Conservation (phyloP, 1,140 invertebrate genomes). For the Hylaeus anthracinus region DNA sequence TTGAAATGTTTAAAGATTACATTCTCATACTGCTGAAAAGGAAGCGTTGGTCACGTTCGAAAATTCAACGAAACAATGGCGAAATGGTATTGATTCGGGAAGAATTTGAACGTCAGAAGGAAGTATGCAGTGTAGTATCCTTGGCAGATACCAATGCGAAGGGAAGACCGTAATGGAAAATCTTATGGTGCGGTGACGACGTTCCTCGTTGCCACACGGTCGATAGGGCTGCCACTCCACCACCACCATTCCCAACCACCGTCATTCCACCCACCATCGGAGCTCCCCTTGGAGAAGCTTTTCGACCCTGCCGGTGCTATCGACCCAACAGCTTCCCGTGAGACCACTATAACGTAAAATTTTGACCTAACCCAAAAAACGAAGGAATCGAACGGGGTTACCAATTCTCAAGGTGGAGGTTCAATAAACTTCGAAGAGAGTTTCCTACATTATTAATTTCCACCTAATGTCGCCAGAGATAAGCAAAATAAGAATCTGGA, state of each 20-base stretch:
- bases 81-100: conserved; percentile 20
- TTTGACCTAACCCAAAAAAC: conserved; percentile 40
- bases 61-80: background rate
- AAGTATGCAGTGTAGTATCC: conserved; percentile 28
- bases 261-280: conserved; percentile 45
- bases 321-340: conserved; percentile 68
- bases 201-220: conserved; percentile 64
- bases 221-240: conserved; percentile 64
- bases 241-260: conserved; percentile 42
- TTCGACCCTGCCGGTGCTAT: conserved; percentile 62
- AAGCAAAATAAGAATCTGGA: no score
- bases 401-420: no score
- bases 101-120: conserved; percentile 14
- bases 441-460: no score
- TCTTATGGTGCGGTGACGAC: conserved; percentile 65
- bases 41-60: background rate
- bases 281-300: conserved; percentile 59
- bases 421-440: no score
- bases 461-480: no score
- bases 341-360: conserved; percentile 57
- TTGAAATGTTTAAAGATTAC: no score
- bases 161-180: conserved; percentile 52
- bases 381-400: background rate
- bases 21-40: no score
- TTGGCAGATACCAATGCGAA: conserved; percentile 15